Conservation (phyloP, 2,888 invertebrate species). For the Drosophila subquinaria region DNA sequence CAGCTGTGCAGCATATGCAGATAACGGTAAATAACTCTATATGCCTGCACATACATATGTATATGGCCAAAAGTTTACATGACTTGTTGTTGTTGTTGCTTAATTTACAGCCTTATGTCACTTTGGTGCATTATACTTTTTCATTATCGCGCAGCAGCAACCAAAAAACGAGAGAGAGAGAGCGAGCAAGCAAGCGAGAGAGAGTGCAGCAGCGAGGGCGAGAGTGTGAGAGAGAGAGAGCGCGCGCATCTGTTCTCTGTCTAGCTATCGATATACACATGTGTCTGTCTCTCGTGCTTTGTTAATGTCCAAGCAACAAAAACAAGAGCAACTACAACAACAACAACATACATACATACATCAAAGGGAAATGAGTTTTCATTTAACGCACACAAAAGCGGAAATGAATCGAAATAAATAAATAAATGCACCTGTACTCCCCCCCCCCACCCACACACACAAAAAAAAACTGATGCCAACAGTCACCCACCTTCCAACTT, state of each 20-base stretch:
- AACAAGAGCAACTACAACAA: conserved; percentile 17
- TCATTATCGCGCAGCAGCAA: conserved; percentile 75
- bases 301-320: conserved; percentile 45
- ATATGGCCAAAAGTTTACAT: conserved; percentile 57
- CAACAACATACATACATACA: conserved; percentile 48
- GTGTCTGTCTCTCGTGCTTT: conserved; percentile 45
- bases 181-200: conserved; percentile 12
- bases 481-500: neutral
- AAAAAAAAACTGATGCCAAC: conserved; percentile 37
- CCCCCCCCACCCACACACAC: neutral
- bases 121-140: conserved; percentile 80
- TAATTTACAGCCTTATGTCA: conserved; percentile 82
- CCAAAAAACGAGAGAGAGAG: conserved; percentile 28
- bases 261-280: conserved; percentile 30
- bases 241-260: conserved; percentile 27
- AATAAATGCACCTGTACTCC: conserved; percentile 78
- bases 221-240: conserved; percentile 15
- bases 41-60: conserved; percentile 25
- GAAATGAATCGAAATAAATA: conserved; percentile 84
- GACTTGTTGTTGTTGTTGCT: conserved; percentile 62
- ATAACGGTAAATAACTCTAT: conserved; percentile 74
- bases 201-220: neutral
- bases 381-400: conserved; percentile 80
- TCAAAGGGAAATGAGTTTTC: conserved; percentile 84
- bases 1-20: conserved; percentile 69